These are phyloP conservation scores for Leptinotarsa defecta DNA, from an alignment of 1,140 invertebrate genomes.

Conservation along the genomic window DNA sequence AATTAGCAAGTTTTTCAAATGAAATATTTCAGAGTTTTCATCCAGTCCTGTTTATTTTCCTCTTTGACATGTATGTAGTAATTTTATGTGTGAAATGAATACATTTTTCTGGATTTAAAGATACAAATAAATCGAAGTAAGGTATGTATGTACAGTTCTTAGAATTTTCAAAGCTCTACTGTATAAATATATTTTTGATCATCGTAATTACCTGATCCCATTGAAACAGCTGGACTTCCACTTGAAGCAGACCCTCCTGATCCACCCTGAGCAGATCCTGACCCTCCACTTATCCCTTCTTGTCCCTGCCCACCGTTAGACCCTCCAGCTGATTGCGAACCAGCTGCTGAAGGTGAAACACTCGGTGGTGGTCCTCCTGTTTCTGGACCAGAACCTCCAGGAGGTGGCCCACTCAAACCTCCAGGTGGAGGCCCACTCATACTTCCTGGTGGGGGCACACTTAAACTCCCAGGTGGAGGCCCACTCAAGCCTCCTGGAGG, in stretches of 20 bases:
- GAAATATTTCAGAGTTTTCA: no score
- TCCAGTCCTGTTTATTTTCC: no score
- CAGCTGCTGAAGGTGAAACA: not conserved
- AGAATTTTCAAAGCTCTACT: not conserved
- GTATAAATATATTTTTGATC: conserved; percentile 9
- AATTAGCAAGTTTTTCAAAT: no score
- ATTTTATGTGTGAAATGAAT: no score
- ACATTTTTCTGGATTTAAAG: no score
- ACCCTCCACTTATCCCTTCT: not conserved
- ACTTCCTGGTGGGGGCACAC: not conserved
- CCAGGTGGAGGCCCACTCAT: not conserved
- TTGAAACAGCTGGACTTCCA: conserved; percentile 14
- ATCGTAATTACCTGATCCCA: conserved; percentile 20
- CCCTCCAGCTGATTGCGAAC: not conserved
- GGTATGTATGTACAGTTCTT: not conserved
- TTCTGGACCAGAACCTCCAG: not conserved
- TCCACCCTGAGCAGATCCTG: not conserved
- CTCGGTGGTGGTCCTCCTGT: not conserved
- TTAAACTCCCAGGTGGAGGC: not conserved
- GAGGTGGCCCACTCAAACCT: not conserved
- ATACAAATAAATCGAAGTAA: no score
- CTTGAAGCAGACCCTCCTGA: not conserved
- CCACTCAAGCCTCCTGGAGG: conserved; percentile 16
- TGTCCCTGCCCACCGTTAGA: not conserved
- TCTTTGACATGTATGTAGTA: no score